A percentile compares a stretch with the other conserved stretches of the same genome.
Conservation (phyloP, 1,140 invertebrate species). For the Akabosia matsudoensis region DNA sequence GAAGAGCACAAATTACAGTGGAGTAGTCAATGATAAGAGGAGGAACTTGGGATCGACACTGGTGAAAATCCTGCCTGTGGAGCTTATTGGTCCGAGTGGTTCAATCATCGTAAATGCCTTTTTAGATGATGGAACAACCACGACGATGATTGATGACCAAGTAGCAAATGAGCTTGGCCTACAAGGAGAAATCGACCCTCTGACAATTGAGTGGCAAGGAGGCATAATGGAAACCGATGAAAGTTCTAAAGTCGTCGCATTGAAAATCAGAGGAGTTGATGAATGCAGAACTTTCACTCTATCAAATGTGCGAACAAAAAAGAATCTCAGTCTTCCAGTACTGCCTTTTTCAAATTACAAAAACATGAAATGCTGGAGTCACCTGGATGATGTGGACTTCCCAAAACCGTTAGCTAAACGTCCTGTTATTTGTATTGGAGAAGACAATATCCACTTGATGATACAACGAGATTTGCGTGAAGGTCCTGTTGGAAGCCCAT, state of each 20-base stretch:
- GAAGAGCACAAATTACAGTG: no score
- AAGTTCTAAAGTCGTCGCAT: not conserved
- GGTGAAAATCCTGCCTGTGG: slow-evolving; percentile 12
- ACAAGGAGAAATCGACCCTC: not conserved
- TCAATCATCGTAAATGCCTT: not conserved
- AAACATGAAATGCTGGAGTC: not conserved
- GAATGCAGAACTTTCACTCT: not conserved
- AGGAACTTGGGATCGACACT: not conserved
- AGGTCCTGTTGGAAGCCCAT: not conserved
- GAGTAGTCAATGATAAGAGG: no score
- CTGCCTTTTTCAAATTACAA: slow-evolving; percentile 2
- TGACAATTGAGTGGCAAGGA: not conserved
- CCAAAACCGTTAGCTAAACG: not conserved
- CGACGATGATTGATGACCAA: not conserved
- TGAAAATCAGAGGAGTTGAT: not conserved
- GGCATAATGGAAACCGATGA: not conserved
- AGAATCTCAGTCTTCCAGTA: slow-evolving; percentile 16
- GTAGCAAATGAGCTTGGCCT: not conserved
- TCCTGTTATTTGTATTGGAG: slow-evolving; percentile 29
- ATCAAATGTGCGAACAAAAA: slow-evolving; percentile 3
- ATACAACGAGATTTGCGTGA: not conserved
- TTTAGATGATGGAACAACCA: not conserved
- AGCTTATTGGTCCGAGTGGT: slow-evolving; percentile 17
- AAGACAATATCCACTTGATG: slow-evolving; percentile 11
- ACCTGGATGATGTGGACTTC: not conserved